Evolutionary conservation across 2,888 invertebrate species (phyloP).

Genomic region (Thyatira batis): DNA sequence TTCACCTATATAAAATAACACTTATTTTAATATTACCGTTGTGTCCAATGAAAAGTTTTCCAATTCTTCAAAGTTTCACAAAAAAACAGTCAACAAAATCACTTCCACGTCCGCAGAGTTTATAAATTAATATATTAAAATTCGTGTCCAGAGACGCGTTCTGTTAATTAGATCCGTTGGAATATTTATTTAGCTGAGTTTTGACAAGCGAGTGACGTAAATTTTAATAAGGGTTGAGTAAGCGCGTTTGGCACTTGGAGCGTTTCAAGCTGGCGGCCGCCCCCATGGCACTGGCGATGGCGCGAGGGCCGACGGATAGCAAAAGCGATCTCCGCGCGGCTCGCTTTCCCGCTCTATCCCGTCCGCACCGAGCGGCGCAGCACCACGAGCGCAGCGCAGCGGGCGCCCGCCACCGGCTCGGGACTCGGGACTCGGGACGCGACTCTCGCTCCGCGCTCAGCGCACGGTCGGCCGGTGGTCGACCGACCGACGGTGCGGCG

Average conservation of each 20-base stretch:
- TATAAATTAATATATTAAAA: conserved; percentile 34
- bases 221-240: conserved; percentile 50
- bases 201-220: conserved; percentile 64
- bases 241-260: conserved; percentile 32
- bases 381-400: conserved; percentile 17
- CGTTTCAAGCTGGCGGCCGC: conserved; percentile 61
- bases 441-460: background rate
- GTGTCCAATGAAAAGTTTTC: conserved; percentile 43
- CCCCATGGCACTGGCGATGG: conserved; percentile 58
- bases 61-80: conserved; percentile 37
- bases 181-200: conserved; percentile 55
- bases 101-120: conserved; percentile 40
- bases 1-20: conserved; percentile 15
- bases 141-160: conserved; percentile 34
- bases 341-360: conserved; percentile 20
- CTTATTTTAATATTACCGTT: conserved; percentile 34
- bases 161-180: conserved; percentile 46
- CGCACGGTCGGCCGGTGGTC: background rate
- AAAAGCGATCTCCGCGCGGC: conserved; percentile 12
- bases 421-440: background rate
- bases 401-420: conserved; percentile 10
- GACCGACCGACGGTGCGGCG: no score
- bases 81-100: conserved; percentile 47
- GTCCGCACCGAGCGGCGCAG: conserved; percentile 25
- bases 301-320: background rate